Evolutionary conservation across 2,888 invertebrate species (phyloP).

Genomic region (Ornithoptera alexandrae): DNA sequence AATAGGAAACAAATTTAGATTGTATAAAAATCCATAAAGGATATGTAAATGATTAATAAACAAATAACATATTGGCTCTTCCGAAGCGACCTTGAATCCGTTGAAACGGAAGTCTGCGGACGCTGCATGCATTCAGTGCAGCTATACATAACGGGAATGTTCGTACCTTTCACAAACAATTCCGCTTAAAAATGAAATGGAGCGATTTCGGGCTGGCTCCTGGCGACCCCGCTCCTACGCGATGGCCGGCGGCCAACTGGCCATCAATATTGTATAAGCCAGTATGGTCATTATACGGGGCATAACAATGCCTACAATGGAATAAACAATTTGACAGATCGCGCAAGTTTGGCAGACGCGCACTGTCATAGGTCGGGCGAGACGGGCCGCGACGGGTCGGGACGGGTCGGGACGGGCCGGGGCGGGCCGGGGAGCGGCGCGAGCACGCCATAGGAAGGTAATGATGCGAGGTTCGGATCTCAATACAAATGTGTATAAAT

Average conservation of each 20-base stretch:
- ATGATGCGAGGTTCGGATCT: conserved; percentile 54
- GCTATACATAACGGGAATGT: not conserved
- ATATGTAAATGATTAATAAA: too few relatives aligned
- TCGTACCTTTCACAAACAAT: conserved; percentile 5
- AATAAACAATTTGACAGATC: conserved; percentile 38
- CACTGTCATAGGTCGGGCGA: conserved; percentile 29
- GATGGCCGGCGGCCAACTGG: conserved; percentile 37
- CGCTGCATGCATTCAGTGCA: not conserved
- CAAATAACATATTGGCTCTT: too few relatives aligned
- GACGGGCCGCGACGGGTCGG: conserved; percentile 25
- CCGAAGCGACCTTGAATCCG: too few relatives aligned
- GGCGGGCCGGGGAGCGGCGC: conserved; percentile 19
- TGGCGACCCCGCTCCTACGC: conserved; percentile 31
- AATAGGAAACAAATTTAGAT: too few relatives aligned
- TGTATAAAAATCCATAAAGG: too few relatives aligned
- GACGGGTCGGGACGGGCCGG: conserved; percentile 7
- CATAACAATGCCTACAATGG: conserved; percentile 37
- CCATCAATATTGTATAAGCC: conserved; percentile 37
- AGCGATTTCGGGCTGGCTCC: conserved; percentile 2
- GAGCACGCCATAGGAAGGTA: conserved; percentile 59
- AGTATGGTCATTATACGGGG: conserved; percentile 37
- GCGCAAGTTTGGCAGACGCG: conserved; percentile 34
- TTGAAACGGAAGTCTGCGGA: not conserved
- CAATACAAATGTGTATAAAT: conserved; percentile 53
- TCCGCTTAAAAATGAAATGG: conserved; percentile 4